phyloP scores from a whole-genome alignment of 1,140 invertebrate genomes.

The Ditylenchus dipsaci region DNA sequence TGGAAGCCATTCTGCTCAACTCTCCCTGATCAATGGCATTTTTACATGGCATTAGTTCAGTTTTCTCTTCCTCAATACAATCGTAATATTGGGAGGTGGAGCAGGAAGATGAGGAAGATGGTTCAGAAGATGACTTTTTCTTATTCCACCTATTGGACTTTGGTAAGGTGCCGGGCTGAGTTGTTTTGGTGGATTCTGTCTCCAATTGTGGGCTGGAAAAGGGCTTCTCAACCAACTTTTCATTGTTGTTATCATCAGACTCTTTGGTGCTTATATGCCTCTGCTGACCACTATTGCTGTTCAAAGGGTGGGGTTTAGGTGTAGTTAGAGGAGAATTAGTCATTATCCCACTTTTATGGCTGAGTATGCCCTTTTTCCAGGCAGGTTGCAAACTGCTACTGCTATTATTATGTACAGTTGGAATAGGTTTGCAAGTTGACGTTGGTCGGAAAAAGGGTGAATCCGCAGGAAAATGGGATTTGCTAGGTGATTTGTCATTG shows the following conservation, averaged over 20 bases:
- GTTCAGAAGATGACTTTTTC: background rate
- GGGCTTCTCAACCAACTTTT: too few species aligned
- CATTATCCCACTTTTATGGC: background rate
- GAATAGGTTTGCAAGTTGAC: background rate
- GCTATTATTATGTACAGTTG: background rate
- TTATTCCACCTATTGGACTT: too few species aligned
- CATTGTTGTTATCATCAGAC: too few species aligned
- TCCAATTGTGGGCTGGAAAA: too few species aligned
- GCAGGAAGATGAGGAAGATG: background rate
- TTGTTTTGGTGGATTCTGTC: too few species aligned
- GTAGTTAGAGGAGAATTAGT: too few species aligned
- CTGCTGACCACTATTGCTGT: too few species aligned
- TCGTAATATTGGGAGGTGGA: background rate
- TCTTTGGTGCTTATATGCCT: too few species aligned
- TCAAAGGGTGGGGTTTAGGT: too few species aligned
- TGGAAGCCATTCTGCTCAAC: background rate
- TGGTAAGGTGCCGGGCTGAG: too few species aligned
- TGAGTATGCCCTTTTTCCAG: background rate
- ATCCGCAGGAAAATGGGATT: background rate
- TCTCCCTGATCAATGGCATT: background rate
- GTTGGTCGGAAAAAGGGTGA: background rate
- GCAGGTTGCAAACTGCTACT: background rate
- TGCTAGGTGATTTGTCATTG: background rate
- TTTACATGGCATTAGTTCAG: background rate
- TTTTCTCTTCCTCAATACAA: background rate